These are phyloP conservation scores for Aleiodes alternator DNA, from an alignment of 2,888 invertebrate species.

Conservation along the genomic window DNA sequence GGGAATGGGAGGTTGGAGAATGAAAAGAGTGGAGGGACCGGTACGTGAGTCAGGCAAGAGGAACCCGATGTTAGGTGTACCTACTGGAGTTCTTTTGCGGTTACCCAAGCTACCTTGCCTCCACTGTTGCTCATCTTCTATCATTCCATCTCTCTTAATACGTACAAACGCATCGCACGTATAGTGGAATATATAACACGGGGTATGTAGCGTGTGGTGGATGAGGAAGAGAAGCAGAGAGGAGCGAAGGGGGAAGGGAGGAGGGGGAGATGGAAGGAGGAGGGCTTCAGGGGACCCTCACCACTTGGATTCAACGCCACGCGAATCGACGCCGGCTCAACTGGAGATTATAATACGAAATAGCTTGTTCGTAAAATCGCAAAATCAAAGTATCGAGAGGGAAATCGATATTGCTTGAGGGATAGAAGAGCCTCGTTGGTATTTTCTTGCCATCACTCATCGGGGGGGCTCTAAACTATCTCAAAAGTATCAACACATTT, in stretches of 20 bases:
- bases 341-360: conserved; percentile 12
- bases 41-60: conserved; percentile 67
- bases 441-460: conserved; percentile 12
- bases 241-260: not conserved
- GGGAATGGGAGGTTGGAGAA: conserved; percentile 18
- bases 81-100: conserved; percentile 58
- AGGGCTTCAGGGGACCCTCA: too few species aligned
- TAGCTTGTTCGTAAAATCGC: conserved; percentile 19
- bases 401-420: conserved; percentile 34
- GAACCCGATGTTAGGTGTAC: conserved; percentile 62
- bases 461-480: not conserved
- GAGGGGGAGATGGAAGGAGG: too few species aligned
- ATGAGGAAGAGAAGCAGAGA: not conserved
- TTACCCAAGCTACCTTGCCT: conserved; percentile 49
- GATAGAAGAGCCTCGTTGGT: conserved; percentile 11
- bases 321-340: not conserved
- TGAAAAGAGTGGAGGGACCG: conserved; percentile 57
- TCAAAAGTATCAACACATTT: not conserved
- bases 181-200: conserved; percentile 14
- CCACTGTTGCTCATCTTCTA: conserved; percentile 5
- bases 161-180: conserved; percentile 26
- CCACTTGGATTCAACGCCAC: not conserved
- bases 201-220: conserved; percentile 1
- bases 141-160: not conserved
- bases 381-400: conserved; percentile 39